Base-by-base conservation (phyloP, 1,140 invertebrate species). In the Lasaia peninsularis region DNA sequence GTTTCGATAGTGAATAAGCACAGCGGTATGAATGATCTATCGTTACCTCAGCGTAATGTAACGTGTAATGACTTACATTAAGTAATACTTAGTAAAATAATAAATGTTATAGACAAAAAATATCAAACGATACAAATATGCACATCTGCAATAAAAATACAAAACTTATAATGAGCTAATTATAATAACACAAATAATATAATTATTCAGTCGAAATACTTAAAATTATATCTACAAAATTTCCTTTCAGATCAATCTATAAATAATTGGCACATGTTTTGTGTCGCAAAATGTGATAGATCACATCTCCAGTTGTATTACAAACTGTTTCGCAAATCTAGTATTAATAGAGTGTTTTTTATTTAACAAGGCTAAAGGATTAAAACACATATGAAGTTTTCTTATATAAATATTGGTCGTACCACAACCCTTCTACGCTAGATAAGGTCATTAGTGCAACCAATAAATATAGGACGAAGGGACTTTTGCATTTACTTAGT, bases 221-320 rank as follows among this genome's bases (percentile, higher is more conserved):
- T 65, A 65, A 69, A 72, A 72, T 72, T 67, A 72, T 65, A 71
- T 65, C 64, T 72, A 69, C 63, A 69, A 64, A 61, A 62, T 60
- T 59, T 70, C 56, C 54, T 50, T 56, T 56, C 48, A 57, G 56
- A 57, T 48, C 40, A 52, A 56, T 37, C 55, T 60, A 57, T 60
- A 49, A 40, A 63, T 52, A 60, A 57, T 73, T 73, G 70, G 67
- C 70, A 73, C 70, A 58, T 65, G 52, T 14, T 67, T 58, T 64
- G 66, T 68, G 56, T 37, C 62, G 51, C 56, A 31, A 55, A 28
- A 50, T 60, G 61, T 57, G 34, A 59, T 58, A 44, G 50, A 58
- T 56, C 34, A 62, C 56, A 60, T 51, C 51, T 51, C 32, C 40
- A 51, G 49, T 28, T 16, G 49, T 40, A 18, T 37, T 7, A 40